These are phyloP conservation scores for Percina caprodes DNA, from an alignment of 2,113 vertebrate genomes.

Conservation along the genomic window DNA sequence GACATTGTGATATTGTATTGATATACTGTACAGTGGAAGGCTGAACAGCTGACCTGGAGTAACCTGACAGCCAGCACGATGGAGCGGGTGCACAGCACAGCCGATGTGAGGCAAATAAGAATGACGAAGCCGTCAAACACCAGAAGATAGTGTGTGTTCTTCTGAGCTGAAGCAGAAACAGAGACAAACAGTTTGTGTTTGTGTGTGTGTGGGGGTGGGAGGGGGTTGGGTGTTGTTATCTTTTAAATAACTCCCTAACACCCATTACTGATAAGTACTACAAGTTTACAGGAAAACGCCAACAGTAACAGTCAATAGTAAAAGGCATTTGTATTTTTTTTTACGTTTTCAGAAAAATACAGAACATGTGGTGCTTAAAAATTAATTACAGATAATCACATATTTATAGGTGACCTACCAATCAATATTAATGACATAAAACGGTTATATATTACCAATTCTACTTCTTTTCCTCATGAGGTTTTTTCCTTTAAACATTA, in stretches of 20 bases:
- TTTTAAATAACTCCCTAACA: slow-evolving; percentile 23
- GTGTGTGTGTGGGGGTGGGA: background rate
- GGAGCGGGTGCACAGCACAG: slow-evolving; percentile 91
- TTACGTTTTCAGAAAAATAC: background rate
- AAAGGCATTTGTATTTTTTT: background rate
- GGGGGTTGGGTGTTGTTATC: slow-evolving; percentile 42
- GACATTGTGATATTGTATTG: no score
- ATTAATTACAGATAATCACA: background rate
- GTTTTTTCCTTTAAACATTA: background rate
- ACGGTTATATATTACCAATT: background rate
- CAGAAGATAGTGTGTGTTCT: slow-evolving; percentile 90
- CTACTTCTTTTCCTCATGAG: background rate
- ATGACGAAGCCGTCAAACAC: slow-evolving; percentile 93
- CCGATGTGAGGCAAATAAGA: slow-evolving; percentile 89
- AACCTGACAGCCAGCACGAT: slow-evolving; percentile 90
- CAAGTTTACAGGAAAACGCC: slow-evolving; percentile 28
- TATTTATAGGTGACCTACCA: background rate
- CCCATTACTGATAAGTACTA: slow-evolving; percentile 41
- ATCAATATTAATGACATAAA: background rate
- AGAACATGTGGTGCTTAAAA: no score
- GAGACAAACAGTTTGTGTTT: slow-evolving; percentile 23
- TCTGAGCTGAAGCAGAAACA: slow-evolving; percentile 87
- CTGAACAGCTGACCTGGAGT: slow-evolving; percentile 86
- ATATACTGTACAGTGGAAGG: background rate
- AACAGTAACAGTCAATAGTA: slow-evolving; percentile 15